Base-by-base conservation (phyloP, 64 coral and sea anemone genomes). In the Anthopleura sola region DNA sequence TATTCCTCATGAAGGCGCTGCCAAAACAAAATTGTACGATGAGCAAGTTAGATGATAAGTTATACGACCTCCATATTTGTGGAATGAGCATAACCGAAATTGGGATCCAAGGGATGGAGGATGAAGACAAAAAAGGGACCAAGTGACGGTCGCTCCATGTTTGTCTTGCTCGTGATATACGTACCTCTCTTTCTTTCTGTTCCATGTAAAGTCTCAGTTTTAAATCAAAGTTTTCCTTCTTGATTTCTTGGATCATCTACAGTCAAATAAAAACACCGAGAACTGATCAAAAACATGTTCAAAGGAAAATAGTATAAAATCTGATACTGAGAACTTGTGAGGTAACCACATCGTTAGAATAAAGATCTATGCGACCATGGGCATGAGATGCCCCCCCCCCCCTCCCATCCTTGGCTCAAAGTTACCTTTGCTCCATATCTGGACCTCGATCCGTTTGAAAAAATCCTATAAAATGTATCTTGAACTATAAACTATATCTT, bases 151-250 rank as follows among this genome's bases (percentile, higher is more conserved):
- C 50, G 50, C 14, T 53, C 50, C 12, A 53, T 53, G 16, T 53
- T 53, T 48, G 11, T 48, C 50, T 3, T 53, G 50, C 50, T 48
- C 1, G 50, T 2, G 40, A 12, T 53, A 15, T 53, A 53, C 50
- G 2, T 84, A 99, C 97, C 97, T 99, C 97, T 39, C 90, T 82
- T 64, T 99, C 92, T 57, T 99, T 99, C 39, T 99, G 92, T 82
- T 95, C 97, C 92, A 95, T 99, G 31, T 95, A 99, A 55, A 99
- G 88, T 24, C 97, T 80, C 16, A 99, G 93, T 60, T 99, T 99
- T 58, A 99, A 95, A 60, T 99, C 97, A 77, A 99, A 99, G 78
- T 99, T 99, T 55, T 99, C 97, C 71, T 99, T 99, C 81, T 99
- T 99, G 74, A 99, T 47, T 14, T 99, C 93, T 88, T 99, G 97